These are phyloP conservation scores for Poecilia picta DNA, from an alignment of 2,797 vertebrate species.

Conservation along the genomic window DNA sequence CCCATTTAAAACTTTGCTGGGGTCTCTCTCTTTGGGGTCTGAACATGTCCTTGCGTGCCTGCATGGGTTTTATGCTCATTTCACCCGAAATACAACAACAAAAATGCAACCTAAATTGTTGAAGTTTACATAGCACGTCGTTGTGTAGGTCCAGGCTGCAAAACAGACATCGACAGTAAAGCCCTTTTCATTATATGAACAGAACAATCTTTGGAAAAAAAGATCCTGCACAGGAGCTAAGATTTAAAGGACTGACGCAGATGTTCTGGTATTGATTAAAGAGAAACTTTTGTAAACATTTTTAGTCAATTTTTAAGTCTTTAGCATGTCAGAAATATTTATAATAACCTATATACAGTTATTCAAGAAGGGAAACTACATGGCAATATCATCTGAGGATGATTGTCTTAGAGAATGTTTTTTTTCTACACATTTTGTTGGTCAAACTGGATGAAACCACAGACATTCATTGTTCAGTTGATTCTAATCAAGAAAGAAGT, in stretches of 20 bases:
- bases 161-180: neutral
- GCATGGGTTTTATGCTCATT: neutral
- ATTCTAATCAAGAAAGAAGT: neutral
- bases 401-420: neutral
- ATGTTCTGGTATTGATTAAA: constrained; percentile 5
- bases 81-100: neutral
- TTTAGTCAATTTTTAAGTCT: neutral
- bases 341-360: constrained; percentile 1
- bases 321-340: neutral
- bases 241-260: neutral
- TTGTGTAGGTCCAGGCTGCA: neutral
- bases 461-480: neutral
- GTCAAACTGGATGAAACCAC: neutral
- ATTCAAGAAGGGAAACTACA: neutral
- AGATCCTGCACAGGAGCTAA: neutral
- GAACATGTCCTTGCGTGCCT: neutral
- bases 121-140: neutral
- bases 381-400: neutral
- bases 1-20: neutral
- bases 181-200: neutral
- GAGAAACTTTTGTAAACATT: neutral
- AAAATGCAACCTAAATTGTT: constrained; percentile 1
- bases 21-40: neutral
- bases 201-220: neutral
- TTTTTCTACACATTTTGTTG: neutral